A percentile compares a stretch with the other conserved stretches of the same genome.
Conservation (phyloP, 2,888 invertebrate genomes). For the Ophraella communa region DNA sequence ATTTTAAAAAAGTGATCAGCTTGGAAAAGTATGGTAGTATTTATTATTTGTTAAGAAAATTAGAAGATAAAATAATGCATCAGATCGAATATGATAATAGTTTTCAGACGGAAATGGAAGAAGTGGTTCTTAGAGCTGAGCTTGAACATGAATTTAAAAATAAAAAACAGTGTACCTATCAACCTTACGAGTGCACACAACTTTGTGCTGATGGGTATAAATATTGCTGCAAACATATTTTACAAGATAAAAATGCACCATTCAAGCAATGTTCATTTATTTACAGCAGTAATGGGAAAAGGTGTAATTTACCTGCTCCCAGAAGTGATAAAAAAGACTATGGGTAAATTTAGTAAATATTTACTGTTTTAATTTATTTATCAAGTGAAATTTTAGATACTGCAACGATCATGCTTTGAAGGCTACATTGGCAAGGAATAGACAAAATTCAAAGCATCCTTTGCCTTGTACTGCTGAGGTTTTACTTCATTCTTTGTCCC, state of each 20-base stretch:
- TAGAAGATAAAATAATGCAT: background rate
- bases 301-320: constrained; percentile 81
- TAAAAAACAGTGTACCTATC: constrained; percentile 68
- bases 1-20: background rate
- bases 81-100: constrained; percentile 7
- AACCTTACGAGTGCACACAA: constrained; percentile 71
- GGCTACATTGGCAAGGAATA: constrained; percentile 68
- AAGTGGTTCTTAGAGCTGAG: constrained; percentile 59
- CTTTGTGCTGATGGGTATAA: constrained; percentile 74
- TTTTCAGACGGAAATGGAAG: constrained; percentile 33
- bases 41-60: background rate
- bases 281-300: constrained; percentile 70
- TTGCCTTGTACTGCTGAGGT: constrained; percentile 73
- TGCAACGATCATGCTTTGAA: constrained; percentile 75
- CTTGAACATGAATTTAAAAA: constrained; percentile 69
- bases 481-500: constrained; percentile 69
- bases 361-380: background rate
- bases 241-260: constrained; percentile 83
- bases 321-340: constrained; percentile 74
- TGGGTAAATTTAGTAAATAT: constrained; percentile 58
- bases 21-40: background rate
- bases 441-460: constrained; percentile 66
- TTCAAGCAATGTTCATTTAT: constrained; percentile 81
- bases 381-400: constrained; percentile 60
- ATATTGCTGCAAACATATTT: constrained; percentile 83